Base-by-base conservation (phyloP, 2,888 invertebrate species). In the Philonicus albiceps region DNA sequence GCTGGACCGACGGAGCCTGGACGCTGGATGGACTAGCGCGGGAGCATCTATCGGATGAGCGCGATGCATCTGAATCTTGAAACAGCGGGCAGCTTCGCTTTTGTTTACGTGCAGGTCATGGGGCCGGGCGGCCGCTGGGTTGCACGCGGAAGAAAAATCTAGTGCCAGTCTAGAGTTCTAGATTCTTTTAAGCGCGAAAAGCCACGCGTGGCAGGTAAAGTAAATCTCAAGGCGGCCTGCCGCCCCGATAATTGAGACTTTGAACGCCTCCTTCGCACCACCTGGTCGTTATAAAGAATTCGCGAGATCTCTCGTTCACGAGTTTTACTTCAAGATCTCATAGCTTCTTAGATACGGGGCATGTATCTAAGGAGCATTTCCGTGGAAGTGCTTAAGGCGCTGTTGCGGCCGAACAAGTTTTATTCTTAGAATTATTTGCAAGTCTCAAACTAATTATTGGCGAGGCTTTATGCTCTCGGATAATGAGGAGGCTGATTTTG, bases 91-190 rank as follows among this genome's bases (percentile, higher is more conserved):
- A 11, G 64, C 19, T n/a, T 1, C 3, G 19, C 64, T 31, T 81
- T 81, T 81, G 81, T 81, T 81, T 81, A 81, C 81, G 81, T 37
- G 7, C 81, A 78, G 78, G 78, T 78, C 78, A 78, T 81, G 81
- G 64, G 40, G 40, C 40, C 40, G 40, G 81, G 53, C 30, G 34
- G 49, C 31, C 37, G 64, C 64, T 64, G 3, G 7, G 11, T 34
- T n/a, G 27, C 34, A 55, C 34, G 49, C 55, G 81, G 81, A 81
- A 81, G 81, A 31, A 81, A 53, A 53, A 49, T 34, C 74, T 55
- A 53, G 53, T 55, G 3, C 64, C 22, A 22, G 64, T 22, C 64
- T 64, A 11, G 19, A 53, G n/a, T 1, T 53, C 40, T 64, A 64
- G 64, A 64, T 64, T 6, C 11, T 16, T 5, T n/a, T 43, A 43